Conservation (phyloP, 2,888 invertebrate genomes). For the Aelia acuminata region DNA sequence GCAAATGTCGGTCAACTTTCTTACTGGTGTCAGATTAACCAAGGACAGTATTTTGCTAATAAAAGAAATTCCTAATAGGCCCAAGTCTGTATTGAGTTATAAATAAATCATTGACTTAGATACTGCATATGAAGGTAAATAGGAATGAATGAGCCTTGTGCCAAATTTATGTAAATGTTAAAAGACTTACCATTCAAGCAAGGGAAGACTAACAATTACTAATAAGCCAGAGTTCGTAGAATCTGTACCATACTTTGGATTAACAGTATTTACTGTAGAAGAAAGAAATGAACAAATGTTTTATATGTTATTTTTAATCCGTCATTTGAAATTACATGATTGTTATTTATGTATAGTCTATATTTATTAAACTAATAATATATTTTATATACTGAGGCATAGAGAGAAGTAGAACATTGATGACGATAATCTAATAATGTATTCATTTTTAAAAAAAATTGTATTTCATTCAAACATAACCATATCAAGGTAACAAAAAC, state of each 20-base stretch:
- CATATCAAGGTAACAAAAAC: not conserved
- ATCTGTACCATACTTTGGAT: not conserved
- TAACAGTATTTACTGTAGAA: not conserved
- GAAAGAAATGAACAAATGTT: not conserved
- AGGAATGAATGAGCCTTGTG: not conserved
- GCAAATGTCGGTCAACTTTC: not conserved
- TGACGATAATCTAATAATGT: not conserved
- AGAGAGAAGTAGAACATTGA: not conserved
- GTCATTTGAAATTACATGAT: not conserved
- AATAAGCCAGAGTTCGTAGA: not conserved
- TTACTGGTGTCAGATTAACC: not conserved
- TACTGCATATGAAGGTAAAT: not conserved
- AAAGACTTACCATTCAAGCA: not conserved
- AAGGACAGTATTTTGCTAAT: not conserved
- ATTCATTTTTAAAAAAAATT: not conserved
- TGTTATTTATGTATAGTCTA: conserved; percentile 32
- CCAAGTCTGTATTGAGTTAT: not conserved
- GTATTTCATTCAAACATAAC: not conserved
- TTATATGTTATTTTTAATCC: not conserved
- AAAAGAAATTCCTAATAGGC: not conserved
- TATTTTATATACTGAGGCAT: conserved; percentile 16
- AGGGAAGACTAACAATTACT: not conserved
- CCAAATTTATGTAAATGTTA: not conserved
- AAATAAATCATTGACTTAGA: not conserved
- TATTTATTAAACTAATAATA: conserved; percentile 40